Evolutionary conservation across 2,797 vertebrate species (phyloP).

Genomic region (Hippopotamyrus pictus): DNA sequence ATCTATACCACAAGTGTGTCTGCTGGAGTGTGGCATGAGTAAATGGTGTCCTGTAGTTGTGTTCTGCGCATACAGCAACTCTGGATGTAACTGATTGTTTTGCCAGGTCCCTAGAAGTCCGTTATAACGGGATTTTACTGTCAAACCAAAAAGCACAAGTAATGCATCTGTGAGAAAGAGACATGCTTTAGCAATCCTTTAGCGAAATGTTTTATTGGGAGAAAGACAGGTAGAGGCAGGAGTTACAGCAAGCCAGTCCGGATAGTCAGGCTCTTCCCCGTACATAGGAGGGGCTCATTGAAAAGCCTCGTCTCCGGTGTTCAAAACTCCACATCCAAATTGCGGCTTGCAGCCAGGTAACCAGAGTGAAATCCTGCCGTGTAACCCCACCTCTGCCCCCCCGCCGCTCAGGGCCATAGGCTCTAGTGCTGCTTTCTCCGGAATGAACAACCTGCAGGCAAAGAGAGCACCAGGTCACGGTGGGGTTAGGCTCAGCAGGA

Average conservation of each 20-base stretch:
- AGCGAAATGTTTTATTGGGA: slow-evolving; percentile 26
- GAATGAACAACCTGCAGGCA: slow-evolving; percentile 64
- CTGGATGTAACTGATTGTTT: too few relatives aligned
- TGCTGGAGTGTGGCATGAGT: too few relatives aligned
- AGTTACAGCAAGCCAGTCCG: slow-evolving; percentile 18
- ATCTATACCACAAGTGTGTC: too few relatives aligned
- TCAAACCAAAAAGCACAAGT: background rate
- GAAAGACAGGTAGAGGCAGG: slow-evolving; percentile 36
- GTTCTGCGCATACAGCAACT: too few relatives aligned
- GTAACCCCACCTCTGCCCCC: slow-evolving; percentile 34
- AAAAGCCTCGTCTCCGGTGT: background rate
- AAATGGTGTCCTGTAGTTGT: too few relatives aligned
- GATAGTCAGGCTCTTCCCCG: background rate
- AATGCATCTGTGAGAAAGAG: slow-evolving; percentile 19
- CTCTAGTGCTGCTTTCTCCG: slow-evolving; percentile 71
- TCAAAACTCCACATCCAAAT: slow-evolving; percentile 4
- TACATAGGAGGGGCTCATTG: background rate
- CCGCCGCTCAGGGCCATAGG: slow-evolving; percentile 17
- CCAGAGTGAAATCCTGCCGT: slow-evolving; percentile 39
- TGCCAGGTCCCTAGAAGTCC: too few relatives aligned
- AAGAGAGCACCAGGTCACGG: background rate
- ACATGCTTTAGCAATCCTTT: slow-evolving; percentile 26
- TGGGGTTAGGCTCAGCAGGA: background rate
- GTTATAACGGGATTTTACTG: too few relatives aligned
- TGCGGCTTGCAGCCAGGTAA: slow-evolving; percentile 31